These are phyloP conservation scores for Creontiades dilutus DNA, from an alignment of 2,888 invertebrate species.

Conservation along the genomic window DNA sequence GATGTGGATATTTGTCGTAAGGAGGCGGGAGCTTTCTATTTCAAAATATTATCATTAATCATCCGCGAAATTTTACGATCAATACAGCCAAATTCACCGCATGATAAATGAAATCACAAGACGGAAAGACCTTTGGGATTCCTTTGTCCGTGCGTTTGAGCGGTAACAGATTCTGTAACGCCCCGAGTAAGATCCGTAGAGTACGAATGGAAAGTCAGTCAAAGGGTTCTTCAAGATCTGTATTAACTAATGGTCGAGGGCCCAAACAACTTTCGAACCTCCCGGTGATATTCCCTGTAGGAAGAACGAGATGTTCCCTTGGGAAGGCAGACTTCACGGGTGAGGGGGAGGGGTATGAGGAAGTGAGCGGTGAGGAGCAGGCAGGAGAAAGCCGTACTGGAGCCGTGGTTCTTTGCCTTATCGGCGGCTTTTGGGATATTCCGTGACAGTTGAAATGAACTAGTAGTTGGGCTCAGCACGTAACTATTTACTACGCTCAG, in stretches of 20 bases:
- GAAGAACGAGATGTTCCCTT: conserved; percentile 45
- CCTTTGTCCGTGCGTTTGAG: background rate
- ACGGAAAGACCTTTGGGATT: background rate
- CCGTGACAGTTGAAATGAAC: conserved; percentile 21
- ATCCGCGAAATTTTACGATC: background rate
- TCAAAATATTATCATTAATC: background rate
- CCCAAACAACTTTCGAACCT: conserved; percentile 43
- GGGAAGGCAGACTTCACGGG: background rate
- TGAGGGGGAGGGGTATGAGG: conserved; percentile 24
- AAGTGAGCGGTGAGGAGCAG: conserved; percentile 22
- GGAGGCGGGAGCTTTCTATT: background rate
- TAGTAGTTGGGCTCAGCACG: background rate
- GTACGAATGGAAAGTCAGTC: conserved; percentile 39
- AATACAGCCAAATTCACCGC: background rate
- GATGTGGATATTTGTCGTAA: too few species aligned
- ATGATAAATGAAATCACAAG: conserved; percentile 18
- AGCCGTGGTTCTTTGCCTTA: conserved; percentile 32
- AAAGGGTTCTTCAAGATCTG: conserved; percentile 42
- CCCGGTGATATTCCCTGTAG: conserved; percentile 38
- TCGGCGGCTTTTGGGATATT: conserved; percentile 36
- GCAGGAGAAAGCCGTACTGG: conserved; percentile 32
- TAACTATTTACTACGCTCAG: background rate
- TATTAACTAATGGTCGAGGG: conserved; percentile 43
- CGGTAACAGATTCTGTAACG: background rate
- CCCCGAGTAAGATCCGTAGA: conserved; percentile 5